Evolutionary conservation across 2,888 invertebrate genomes (phyloP).

Genomic region (Eurois occulta): DNA sequence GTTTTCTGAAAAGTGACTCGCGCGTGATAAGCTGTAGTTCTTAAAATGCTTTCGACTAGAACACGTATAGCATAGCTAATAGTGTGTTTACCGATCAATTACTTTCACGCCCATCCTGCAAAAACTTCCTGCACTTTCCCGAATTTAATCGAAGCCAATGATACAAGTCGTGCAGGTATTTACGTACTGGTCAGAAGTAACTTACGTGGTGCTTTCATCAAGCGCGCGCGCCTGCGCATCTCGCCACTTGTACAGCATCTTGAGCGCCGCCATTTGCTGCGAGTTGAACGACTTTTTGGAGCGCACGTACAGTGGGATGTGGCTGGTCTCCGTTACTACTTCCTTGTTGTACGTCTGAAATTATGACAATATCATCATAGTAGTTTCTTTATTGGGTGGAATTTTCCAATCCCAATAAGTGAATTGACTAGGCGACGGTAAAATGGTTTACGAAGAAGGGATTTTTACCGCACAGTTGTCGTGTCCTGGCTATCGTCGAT

Average conservation of each 20-base stretch:
- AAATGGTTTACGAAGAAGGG: background rate
- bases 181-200: constrained; percentile 38
- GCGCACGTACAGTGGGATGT: constrained; percentile 94
- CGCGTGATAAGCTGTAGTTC: background rate
- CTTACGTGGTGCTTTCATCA: constrained; percentile 96
- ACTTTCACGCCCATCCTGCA: background rate
- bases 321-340: constrained; percentile 92
- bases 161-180: background rate
- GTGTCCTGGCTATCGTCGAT: background rate
- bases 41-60: background rate
- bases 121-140: background rate
- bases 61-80: background rate
- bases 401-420: background rate
- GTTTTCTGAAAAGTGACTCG: background rate
- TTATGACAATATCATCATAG: background rate
- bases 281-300: constrained; percentile 95
- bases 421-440: background rate
- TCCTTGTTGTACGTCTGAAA: constrained; percentile 95
- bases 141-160: background rate
- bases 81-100: background rate
- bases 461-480: background rate
- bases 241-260: constrained; percentile 96
- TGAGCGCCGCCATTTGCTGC: constrained; percentile 95
- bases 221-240: constrained; percentile 95
- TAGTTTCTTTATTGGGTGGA: background rate